These are phyloP conservation scores for Chaetogeoica ovagalla DNA, from an alignment of 2,888 invertebrate genomes.

Conservation along the genomic window DNA sequence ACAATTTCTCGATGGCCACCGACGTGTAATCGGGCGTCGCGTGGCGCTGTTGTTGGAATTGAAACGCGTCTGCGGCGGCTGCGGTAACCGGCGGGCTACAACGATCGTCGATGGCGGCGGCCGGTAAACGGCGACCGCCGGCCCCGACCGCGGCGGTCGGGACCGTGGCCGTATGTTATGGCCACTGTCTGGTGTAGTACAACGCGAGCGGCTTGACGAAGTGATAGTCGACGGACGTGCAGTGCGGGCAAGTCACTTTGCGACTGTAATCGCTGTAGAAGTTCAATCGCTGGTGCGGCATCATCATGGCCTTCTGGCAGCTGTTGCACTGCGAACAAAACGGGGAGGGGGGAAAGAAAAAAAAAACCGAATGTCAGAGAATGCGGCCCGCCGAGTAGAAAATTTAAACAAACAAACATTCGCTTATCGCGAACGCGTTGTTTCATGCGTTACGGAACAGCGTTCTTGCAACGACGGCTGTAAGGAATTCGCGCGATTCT, in stretches of 20 bases:
- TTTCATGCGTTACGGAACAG: too few species aligned
- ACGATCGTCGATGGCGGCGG: conserved; percentile 62
- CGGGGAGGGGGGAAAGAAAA: too few species aligned
- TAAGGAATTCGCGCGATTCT: too few species aligned
- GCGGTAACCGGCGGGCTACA: conserved; percentile 57
- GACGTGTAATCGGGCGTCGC: conserved; percentile 63
- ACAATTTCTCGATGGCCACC: conserved; percentile 69
- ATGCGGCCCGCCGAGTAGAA: too few species aligned
- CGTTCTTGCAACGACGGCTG: too few species aligned
- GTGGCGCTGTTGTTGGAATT: conserved; percentile 20
- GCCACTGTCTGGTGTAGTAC: conserved; percentile 83
- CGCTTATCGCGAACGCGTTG: too few species aligned
- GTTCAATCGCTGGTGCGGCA: conserved; percentile 83
- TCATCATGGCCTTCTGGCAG: conserved; percentile 84
- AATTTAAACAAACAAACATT: too few species aligned
- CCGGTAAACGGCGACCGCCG: conserved; percentile 52
- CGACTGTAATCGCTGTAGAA: conserved; percentile 95
- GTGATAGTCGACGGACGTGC: conserved; percentile 87
- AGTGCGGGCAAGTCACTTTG: conserved; percentile 87
- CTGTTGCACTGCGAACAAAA: conserved; percentile 76
- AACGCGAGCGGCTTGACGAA: conserved; percentile 88
- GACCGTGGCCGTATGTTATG: conserved; percentile 65
- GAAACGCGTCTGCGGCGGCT: background rate
- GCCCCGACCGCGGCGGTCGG: conserved; percentile 55
- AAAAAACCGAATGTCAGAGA: background rate